Percentiles rank a stretch among this genome's conserved stretches.
Conservation (phyloP, 1,140 invertebrate genomes). For the Cherax destructor region DNA sequence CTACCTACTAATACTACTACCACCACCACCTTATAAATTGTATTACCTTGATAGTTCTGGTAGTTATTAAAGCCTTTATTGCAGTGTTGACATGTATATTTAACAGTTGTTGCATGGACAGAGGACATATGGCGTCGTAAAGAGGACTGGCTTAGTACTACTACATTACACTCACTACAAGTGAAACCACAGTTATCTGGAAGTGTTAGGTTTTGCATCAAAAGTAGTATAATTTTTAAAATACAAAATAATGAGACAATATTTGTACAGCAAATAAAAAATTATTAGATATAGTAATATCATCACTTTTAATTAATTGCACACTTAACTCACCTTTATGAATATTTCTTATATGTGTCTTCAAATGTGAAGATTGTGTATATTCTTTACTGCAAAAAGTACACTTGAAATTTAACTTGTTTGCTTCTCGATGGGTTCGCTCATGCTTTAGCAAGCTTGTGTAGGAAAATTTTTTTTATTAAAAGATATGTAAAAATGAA, state of each 20-base stretch:
- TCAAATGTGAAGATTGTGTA: constrained; percentile 49
- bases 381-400: constrained; percentile 21
- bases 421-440: constrained; percentile 24
- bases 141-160: constrained; percentile 37
- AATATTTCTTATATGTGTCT: constrained; percentile 43
- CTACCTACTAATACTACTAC: too few relatives aligned
- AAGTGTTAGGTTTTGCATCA: not conserved
- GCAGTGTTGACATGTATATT: constrained; percentile 50
- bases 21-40: too few relatives aligned
- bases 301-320: not conserved
- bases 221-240: not conserved
- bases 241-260: too few relatives aligned
- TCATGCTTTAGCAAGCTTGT: constrained; percentile 54
- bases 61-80: constrained; percentile 55
- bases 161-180: constrained; percentile 36
- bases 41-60: constrained; percentile 52
- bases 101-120: constrained; percentile 36
- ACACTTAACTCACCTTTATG: constrained; percentile 23
- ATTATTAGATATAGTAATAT: not conserved
- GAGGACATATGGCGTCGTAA: constrained; percentile 47
- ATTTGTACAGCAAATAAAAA: too few relatives aligned
- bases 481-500: not conserved
- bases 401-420: constrained; percentile 19
- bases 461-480: not conserved
- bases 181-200: constrained; percentile 15